phyloP scores from a whole-genome alignment of 2,888 invertebrate species.

The Euplagia quadripunctaria region DNA sequence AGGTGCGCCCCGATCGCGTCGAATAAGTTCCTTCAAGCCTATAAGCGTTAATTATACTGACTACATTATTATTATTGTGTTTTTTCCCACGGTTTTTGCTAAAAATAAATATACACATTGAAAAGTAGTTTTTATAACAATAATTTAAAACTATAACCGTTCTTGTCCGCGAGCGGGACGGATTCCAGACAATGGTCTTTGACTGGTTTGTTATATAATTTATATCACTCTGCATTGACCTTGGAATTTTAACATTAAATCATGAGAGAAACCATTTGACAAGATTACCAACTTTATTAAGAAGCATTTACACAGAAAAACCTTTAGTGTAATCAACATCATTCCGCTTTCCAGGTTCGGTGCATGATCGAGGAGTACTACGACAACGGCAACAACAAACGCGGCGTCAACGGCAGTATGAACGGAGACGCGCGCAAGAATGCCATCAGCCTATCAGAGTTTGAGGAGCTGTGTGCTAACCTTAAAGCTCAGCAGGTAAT shows the following conservation, averaged over 20 bases:
- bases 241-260: neutral
- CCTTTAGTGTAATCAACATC: neutral
- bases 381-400: slow-evolving; percentile 76
- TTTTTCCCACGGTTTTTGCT: neutral
- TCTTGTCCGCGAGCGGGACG: neutral
- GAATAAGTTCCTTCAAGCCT: neutral
- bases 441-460: slow-evolving; percentile 95
- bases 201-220: neutral
- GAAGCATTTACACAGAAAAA: neutral
- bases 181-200: neutral
- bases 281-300: neutral
- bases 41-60: no score
- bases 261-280: neutral
- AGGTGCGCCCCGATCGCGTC: neutral
- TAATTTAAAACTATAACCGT: neutral
- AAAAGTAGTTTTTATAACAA: neutral
- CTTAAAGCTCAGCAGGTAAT: slow-evolving; percentile 94
- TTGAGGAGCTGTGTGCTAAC: slow-evolving; percentile 95
- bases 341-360: slow-evolving; percentile 85
- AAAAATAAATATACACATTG: neutral
- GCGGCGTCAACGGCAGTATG: slow-evolving; percentile 81
- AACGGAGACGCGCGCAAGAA: slow-evolving; percentile 90
- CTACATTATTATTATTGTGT: no score
- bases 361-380: slow-evolving; percentile 95
- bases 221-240: no score